These are phyloP conservation scores for Agelaius tricolor DNA, from an alignment of 2,113 vertebrate species.

Conservation along the genomic window DNA sequence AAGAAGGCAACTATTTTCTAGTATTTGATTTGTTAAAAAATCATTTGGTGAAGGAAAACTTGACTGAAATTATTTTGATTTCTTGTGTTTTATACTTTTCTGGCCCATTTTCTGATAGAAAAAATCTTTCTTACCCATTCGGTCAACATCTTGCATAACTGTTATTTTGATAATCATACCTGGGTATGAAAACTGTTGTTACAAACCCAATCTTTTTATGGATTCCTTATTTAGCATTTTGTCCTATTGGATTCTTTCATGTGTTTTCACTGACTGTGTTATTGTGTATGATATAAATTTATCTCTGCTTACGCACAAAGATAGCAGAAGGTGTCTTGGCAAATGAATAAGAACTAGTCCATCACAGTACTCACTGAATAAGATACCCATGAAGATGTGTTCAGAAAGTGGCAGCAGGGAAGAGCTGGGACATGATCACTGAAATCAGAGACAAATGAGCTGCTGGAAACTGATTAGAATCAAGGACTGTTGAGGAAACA, in stretches of 20 bases:
- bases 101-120: not conserved
- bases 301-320: not conserved
- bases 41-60: not conserved
- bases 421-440: not conserved
- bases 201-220: not conserved
- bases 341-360: not conserved
- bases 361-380: not conserved
- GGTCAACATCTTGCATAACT: not conserved
- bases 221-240: not conserved
- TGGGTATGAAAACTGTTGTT: not conserved
- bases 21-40: not conserved
- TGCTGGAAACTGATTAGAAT: conserved; percentile 6
- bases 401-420: not conserved
- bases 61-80: not conserved
- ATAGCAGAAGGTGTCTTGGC: not conserved
- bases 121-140: not conserved
- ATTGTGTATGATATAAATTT: not conserved
- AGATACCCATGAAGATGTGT: not conserved
- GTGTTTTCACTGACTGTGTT: not conserved
- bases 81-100: not conserved
- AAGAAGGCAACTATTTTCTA: not conserved
- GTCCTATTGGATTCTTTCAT: not conserved
- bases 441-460: not conserved
- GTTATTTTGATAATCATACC: not conserved
- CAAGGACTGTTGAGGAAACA: not conserved